A percentile compares a stretch with the other conserved stretches of the same genome.
phyloP scores from a whole-genome alignment of 2,888 invertebrate species.

The Chouioia cunea region DNA sequence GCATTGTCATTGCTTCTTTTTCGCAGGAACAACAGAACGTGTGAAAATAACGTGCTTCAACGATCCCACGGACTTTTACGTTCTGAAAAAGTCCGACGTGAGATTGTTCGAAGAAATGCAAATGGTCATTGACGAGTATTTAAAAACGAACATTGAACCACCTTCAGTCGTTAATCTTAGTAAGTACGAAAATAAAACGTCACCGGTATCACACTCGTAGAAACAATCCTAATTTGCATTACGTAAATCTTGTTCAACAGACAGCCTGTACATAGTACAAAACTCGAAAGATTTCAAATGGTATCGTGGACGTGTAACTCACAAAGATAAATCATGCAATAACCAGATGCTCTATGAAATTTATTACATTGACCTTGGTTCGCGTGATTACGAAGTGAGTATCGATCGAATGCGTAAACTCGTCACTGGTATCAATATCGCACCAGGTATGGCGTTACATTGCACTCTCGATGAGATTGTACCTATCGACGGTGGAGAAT shows the following conservation, averaged over 20 bases:
- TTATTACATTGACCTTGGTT: constrained; percentile 77
- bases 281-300: constrained; percentile 73
- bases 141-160: constrained; percentile 24
- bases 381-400: constrained; percentile 70
- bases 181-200: constrained; percentile 8
- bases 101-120: constrained; percentile 46
- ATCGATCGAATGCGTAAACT: constrained; percentile 63
- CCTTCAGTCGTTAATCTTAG: constrained; percentile 10
- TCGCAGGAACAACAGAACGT: constrained; percentile 29
- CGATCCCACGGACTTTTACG: constrained; percentile 75
- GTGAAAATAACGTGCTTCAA: constrained; percentile 72
- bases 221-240: too few species aligned
- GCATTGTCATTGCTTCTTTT: constrained; percentile 5
- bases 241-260: constrained; percentile 66
- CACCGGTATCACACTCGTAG: too few species aligned
- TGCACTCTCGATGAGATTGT: constrained; percentile 73
- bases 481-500: constrained; percentile 23
- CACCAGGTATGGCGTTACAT: constrained; percentile 72
- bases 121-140: constrained; percentile 48
- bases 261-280: constrained; percentile 75
- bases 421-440: constrained; percentile 33
- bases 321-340: neutral
- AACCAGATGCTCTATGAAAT: constrained; percentile 69
- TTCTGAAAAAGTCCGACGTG: constrained; percentile 64
- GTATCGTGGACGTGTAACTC: constrained; percentile 75